phyloP scores from a whole-genome alignment of 1,140 invertebrate species.

The Daktulosphaira vitifoliae region DNA sequence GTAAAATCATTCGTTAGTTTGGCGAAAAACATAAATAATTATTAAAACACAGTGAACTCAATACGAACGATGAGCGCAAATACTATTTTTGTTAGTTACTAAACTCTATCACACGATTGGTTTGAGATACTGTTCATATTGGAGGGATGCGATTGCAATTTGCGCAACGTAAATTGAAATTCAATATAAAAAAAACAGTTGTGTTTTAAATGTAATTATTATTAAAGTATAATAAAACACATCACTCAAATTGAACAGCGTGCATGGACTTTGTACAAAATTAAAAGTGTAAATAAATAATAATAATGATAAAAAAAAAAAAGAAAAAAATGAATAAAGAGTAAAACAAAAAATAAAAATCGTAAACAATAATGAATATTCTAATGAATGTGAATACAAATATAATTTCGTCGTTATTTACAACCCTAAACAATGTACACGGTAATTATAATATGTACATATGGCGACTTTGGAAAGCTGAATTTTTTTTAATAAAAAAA shows the following conservation, averaged over 20 bases:
- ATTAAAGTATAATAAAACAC: conserved; percentile 4
- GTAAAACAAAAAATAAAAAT: not conserved
- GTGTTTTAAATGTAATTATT: too few species aligned
- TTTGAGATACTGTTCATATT: too few species aligned
- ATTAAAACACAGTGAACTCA: too few species aligned
- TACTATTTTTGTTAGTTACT: too few species aligned
- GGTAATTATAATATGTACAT: conserved; percentile 17
- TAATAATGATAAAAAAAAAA: not conserved
- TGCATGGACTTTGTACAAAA: conserved; percentile 23
- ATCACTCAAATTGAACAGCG: conserved; percentile 19
- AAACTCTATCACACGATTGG: too few species aligned
- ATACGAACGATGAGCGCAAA: too few species aligned
- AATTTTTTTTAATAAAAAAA: conserved; percentile 13
- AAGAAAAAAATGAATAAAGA: not conserved
- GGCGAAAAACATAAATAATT: too few species aligned
- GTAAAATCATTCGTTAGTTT: too few species aligned
- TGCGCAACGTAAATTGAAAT: too few species aligned
- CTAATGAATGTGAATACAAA: conserved; percentile 11
- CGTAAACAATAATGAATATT: conserved; percentile 10
- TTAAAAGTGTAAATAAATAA: not conserved
- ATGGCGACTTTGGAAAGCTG: conserved; percentile 27
- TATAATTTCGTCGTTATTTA: conserved; percentile 21
- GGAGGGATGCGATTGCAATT: too few species aligned
- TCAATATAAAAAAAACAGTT: too few species aligned
- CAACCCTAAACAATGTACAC: conserved; percentile 26